A percentile compares a stretch with the other conserved stretches of the same genome.
These are phyloP conservation scores for Metellina segmentata DNA, from an alignment of 2,888 invertebrate genomes.

Conservation along the genomic window DNA sequence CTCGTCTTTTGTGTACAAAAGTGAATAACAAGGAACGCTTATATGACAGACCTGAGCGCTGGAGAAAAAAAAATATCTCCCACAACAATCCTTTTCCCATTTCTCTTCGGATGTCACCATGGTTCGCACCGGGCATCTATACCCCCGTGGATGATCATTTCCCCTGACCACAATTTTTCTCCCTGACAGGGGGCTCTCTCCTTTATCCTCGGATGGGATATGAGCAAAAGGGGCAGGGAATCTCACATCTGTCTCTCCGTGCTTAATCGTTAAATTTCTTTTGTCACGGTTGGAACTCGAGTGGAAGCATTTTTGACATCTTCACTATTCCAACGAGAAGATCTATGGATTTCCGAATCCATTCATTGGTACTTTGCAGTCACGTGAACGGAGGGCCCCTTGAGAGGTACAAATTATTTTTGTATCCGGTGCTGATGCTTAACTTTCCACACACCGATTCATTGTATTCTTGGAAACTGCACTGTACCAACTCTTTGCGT, in stretches of 20 bases:
- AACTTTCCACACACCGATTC: slow-evolving; percentile 2
- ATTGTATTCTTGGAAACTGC: background rate
- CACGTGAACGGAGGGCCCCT: slow-evolving; percentile 62
- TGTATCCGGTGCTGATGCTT: slow-evolving; percentile 57
- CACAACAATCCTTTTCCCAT: too few relatives aligned
- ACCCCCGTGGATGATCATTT: background rate
- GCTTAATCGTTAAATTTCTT: slow-evolving; percentile 73
- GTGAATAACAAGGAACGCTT: too few relatives aligned
- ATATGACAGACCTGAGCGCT: too few relatives aligned
- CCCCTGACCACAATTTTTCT: slow-evolving; percentile 27
- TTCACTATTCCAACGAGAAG: slow-evolving; percentile 63
- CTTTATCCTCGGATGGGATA: background rate
- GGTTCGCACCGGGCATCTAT: too few relatives aligned
- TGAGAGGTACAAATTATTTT: slow-evolving; percentile 72
- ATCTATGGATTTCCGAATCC: slow-evolving; percentile 74
- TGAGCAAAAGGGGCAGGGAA: background rate
- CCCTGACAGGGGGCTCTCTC: background rate
- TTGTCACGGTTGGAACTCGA: slow-evolving; percentile 65
- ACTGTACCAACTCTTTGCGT: too few relatives aligned
- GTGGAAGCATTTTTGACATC: slow-evolving; percentile 72
- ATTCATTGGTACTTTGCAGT: slow-evolving; percentile 69
- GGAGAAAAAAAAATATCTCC: too few relatives aligned
- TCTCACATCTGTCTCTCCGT: slow-evolving; percentile 66
- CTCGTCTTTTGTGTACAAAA: too few relatives aligned
- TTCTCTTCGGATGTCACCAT: background rate